Conservation (phyloP, 2,113 vertebrate species). For the Onychorhynchus coronatus region DNA sequence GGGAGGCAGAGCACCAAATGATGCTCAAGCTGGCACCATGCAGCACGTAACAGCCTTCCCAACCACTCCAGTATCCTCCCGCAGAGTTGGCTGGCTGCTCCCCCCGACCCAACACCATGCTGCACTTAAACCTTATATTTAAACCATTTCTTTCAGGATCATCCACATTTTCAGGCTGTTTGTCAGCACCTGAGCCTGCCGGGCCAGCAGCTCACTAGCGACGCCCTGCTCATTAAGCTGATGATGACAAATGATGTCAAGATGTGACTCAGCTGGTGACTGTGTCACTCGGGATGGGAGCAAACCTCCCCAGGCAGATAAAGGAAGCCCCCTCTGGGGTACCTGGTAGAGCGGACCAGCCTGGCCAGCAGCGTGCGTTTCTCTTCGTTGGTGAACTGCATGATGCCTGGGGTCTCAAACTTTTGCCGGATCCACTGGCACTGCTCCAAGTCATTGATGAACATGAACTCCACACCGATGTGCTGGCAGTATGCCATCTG, state of each 20-base stretch:
- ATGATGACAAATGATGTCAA: neutral
- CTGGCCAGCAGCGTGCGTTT: slow-evolving; percentile 86
- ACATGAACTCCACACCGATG: slow-evolving; percentile 97
- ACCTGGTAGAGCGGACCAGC: slow-evolving; percentile 92
- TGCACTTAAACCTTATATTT: neutral
- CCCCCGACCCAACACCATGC: fast-evolving
- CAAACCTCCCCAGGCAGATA: neutral
- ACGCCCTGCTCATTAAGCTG: neutral
- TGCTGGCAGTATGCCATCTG: slow-evolving; percentile 93
- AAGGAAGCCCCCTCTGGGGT: neutral
- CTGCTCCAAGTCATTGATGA: slow-evolving; percentile 94
- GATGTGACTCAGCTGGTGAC: neutral
- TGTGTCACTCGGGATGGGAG: fast-evolving
- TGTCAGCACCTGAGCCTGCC: neutral
- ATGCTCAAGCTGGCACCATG: neutral
- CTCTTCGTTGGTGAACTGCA: slow-evolving; percentile 88
- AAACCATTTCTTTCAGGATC: neutral
- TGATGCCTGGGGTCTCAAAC: slow-evolving; percentile 91
- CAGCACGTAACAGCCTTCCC: neutral
- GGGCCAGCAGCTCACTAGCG: neutral
- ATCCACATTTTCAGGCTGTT: neutral
- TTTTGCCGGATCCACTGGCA: slow-evolving; percentile 95
- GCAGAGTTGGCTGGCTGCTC: neutral
- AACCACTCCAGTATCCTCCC: neutral
- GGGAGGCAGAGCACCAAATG: neutral